A percentile compares a stretch with the other conserved stretches of the same genome.
phyloP scores from a whole-genome alignment of 2,888 invertebrate species.

The Cristatella mucedo region DNA sequence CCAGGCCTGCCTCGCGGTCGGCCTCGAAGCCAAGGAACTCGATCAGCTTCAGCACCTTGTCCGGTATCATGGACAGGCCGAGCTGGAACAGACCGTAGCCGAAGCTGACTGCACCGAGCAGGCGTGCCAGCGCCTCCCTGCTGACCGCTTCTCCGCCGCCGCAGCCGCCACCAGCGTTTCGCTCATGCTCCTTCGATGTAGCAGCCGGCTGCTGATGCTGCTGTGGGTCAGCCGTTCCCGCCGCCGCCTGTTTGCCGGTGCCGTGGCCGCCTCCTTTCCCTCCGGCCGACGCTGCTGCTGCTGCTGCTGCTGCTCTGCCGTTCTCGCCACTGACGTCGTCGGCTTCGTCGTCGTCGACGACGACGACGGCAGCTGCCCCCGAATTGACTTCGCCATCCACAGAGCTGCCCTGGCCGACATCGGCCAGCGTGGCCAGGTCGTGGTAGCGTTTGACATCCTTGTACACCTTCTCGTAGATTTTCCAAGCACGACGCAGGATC shows the following conservation, averaged over 20 bases:
- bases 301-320: no score
- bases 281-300: no score
- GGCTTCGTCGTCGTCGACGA: no score
- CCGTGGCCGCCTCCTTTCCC: no score
- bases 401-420: background rate
- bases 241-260: no score
- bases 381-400: slow-evolving; percentile 4
- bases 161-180: background rate
- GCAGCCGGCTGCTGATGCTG: no score
- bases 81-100: slow-evolving; percentile 55
- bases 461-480: slow-evolving; percentile 50
- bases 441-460: slow-evolving; percentile 46
- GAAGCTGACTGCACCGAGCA: slow-evolving; percentile 53
- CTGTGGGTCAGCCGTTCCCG: no score
- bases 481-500: slow-evolving; percentile 53
- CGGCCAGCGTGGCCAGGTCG: slow-evolving; percentile 23
- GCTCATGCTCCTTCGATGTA: no score
- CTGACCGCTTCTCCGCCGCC: background rate
- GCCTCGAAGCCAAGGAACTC: slow-evolving; percentile 53
- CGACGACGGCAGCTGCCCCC: no score
- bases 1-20: slow-evolving; percentile 46
- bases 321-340: no score
- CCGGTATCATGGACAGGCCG: slow-evolving; percentile 51
- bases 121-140: slow-evolving; percentile 42
- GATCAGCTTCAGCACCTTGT: slow-evolving; percentile 44